Percentiles rank a stretch among this genome's conserved stretches.
phyloP scores from a whole-genome alignment of 2,113 vertebrate species.

The Leptobrachium ailaonicum region DNA sequence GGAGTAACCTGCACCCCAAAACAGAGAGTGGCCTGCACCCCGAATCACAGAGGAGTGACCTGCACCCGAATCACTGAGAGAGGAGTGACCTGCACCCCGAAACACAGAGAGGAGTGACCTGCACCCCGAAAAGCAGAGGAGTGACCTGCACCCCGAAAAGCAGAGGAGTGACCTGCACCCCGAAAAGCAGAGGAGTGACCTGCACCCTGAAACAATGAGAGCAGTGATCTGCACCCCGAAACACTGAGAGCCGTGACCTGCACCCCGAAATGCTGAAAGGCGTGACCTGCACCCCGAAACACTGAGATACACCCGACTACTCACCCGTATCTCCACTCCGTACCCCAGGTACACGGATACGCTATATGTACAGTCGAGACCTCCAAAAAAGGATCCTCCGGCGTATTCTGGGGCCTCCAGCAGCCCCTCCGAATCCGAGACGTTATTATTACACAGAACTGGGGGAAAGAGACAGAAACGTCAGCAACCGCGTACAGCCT shows the following conservation, averaged over 20 bases:
- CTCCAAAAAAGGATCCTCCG: slow-evolving; percentile 65
- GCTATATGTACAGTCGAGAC: slow-evolving; percentile 85
- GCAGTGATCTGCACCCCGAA: too few relatives aligned
- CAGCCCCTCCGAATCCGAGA: slow-evolving; percentile 80
- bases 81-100: background rate
- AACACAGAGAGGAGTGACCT: too few relatives aligned
- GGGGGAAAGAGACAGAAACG: background rate
- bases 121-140: too few relatives aligned
- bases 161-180: too few relatives aligned
- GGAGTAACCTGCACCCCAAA: background rate
- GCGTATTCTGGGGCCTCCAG: slow-evolving; percentile 82
- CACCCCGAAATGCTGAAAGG: background rate
- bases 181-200: background rate
- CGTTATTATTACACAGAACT: slow-evolving; percentile 85
- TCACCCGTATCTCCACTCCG: slow-evolving; percentile 87
- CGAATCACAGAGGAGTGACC: too few relatives aligned
- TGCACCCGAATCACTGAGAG: background rate
- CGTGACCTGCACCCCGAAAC: background rate
- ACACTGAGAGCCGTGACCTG: background rate
- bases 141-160: too few relatives aligned
- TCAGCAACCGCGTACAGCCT: background rate
- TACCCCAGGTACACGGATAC: slow-evolving; percentile 86
- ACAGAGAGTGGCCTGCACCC: too few relatives aligned
- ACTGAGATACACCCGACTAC: background rate
- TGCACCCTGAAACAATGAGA: too few relatives aligned